Conservation (phyloP, 64 coral and sea anemone species). For the Dendronephthya gigantea region DNA sequence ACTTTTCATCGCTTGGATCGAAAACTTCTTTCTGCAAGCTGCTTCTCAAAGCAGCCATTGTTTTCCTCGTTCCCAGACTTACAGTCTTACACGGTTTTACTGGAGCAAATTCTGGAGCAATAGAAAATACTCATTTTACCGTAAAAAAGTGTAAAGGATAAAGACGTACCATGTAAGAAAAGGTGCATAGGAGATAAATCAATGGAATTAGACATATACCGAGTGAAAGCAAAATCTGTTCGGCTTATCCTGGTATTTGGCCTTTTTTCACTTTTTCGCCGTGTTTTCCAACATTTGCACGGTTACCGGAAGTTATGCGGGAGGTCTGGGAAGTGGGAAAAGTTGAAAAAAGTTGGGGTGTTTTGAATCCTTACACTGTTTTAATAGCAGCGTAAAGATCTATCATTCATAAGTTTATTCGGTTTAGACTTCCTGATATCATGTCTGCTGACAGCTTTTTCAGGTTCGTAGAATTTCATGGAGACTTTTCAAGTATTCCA, state of each 20-base stretch:
- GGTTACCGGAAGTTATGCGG: neutral
- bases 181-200: no score
- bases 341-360: neutral
- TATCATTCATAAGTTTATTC: neutral
- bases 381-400: neutral
- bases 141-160: no score
- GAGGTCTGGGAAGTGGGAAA: neutral
- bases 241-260: neutral
- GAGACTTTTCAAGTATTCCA: neutral
- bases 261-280: neutral
- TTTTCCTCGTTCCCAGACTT: slow-evolving; percentile 4
- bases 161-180: no score
- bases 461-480: neutral
- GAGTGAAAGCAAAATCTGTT: neutral
- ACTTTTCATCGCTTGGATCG: slow-evolving; percentile 78
- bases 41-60: slow-evolving; percentile 92
- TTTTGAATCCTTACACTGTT: neutral
- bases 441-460: slow-evolving; percentile 2
- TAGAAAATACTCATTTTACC: no score
- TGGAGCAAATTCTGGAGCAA: neutral
- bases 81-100: neutral
- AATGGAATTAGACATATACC: no score
- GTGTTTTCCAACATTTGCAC: neutral
- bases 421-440: neutral
- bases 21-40: slow-evolving; percentile 91